Conservation (phyloP, 2,888 invertebrate genomes). For the Cosmia trapezina region DNA sequence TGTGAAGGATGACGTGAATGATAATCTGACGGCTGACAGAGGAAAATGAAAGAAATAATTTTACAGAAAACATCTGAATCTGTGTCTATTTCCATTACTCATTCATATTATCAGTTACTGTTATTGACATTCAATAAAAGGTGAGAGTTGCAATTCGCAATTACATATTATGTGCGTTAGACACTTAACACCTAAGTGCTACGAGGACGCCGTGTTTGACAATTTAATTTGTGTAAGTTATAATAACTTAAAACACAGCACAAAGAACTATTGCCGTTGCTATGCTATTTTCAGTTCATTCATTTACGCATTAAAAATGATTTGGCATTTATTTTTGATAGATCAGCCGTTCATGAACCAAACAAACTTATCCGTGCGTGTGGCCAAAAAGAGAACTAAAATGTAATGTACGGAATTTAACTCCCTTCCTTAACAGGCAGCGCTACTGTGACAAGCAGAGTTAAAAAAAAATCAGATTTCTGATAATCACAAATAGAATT, state of each 20-base stretch:
- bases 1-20: not conserved
- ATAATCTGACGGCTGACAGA: too few species aligned
- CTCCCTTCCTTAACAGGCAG: conserved; percentile 17
- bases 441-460: too few species aligned
- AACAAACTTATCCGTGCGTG: conserved; percentile 15
- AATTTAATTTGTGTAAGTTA: not conserved
- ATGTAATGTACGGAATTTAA: conserved; percentile 35
- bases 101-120: not conserved
- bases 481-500: too few species aligned
- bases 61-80: not conserved
- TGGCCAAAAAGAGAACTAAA: conserved; percentile 36
- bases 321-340: too few species aligned
- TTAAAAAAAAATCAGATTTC: too few species aligned
- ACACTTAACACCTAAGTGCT: not conserved
- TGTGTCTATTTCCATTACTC: too few species aligned
- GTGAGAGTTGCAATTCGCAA: not conserved
- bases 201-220: not conserved
- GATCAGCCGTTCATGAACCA: not conserved
- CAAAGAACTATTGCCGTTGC: not conserved
- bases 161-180: not conserved
- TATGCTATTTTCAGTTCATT: not conserved
- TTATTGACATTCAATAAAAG: not conserved
- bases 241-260: too few species aligned
- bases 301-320: too few species aligned
- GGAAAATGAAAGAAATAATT: not conserved